Evolutionary conservation across 2,888 invertebrate species (phyloP), one percentile per base, ranked within the genome.

Genomic region (Synanthedon andrenaeformis): DNA sequence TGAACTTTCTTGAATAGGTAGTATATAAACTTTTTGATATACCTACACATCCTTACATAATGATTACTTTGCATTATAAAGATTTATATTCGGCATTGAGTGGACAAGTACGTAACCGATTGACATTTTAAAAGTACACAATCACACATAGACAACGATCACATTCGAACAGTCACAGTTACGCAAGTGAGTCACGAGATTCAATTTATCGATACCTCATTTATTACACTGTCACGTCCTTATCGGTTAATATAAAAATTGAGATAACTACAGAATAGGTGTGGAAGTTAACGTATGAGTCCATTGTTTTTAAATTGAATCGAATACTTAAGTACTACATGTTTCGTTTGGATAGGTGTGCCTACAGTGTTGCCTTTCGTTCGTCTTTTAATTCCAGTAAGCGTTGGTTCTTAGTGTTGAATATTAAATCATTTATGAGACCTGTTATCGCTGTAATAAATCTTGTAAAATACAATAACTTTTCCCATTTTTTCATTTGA

Each of bases 171-270:
- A 45, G 45, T 13, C 13, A 45, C 45, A 12, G 45, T 45, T 45
- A 45, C 14, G 45, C 45, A 45, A 45, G 45, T 45, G 45, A 45
- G 45, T 14, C 23, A 49, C 49, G 49, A 49, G 23, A 17, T 17
- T 49, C 42, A 41, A 60, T 62, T 61, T 61, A 68, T 70, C 70
- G 69, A 75, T 66, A 65, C 59, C 63, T 66, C 63, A 70, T 75
- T 66, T 70, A 71, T 72, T 59, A 66, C 54, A 54, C 59, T 57
- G 52, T 52, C 53, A 65, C 64, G 54, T 64, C 60, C 64, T 71
- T 73, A 73, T 70, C 69, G 59, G 55, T 52, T 55, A 54, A 54
- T 55, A 61, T 59, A 63, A 64, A 23, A 62, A 60, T 62, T 58
- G 61, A 61, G 52, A 64, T 66, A 62, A 62, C 62, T 57, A 62